These are phyloP conservation scores for Sakesphorus luctuosus DNA, from an alignment of 2,113 vertebrate genomes.

Conservation along the genomic window DNA sequence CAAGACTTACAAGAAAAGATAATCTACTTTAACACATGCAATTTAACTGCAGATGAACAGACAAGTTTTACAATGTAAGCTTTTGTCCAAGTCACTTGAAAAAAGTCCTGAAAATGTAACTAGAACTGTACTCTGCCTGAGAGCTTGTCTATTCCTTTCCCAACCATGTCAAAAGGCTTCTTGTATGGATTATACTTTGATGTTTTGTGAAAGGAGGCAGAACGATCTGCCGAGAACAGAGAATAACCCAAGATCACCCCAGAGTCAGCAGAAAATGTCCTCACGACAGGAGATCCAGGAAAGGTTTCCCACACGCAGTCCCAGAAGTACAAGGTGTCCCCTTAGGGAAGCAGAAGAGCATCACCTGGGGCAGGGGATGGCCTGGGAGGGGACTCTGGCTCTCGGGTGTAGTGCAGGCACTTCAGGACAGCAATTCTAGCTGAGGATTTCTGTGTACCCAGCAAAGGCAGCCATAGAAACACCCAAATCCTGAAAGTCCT, in stretches of 20 bases:
- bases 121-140: neutral
- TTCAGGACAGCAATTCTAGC: neutral
- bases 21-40: neutral
- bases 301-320: neutral
- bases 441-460: neutral
- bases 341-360: neutral
- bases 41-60: neutral
- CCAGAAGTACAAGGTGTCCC: neutral
- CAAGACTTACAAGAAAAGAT: neutral
- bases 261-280: neutral
- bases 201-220: neutral
- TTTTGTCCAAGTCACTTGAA: neutral
- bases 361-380: neutral
- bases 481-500: neutral
- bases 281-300: neutral
- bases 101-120: neutral
- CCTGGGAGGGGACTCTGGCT: neutral
- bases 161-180: neutral
- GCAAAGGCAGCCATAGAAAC: neutral
- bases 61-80: neutral
- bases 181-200: neutral
- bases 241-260: neutral
- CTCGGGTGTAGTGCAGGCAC: neutral
- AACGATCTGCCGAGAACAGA: neutral
- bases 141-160: neutral